Conservation (phyloP, 1,140 invertebrate species). For the Cyclina sinensis region DNA sequence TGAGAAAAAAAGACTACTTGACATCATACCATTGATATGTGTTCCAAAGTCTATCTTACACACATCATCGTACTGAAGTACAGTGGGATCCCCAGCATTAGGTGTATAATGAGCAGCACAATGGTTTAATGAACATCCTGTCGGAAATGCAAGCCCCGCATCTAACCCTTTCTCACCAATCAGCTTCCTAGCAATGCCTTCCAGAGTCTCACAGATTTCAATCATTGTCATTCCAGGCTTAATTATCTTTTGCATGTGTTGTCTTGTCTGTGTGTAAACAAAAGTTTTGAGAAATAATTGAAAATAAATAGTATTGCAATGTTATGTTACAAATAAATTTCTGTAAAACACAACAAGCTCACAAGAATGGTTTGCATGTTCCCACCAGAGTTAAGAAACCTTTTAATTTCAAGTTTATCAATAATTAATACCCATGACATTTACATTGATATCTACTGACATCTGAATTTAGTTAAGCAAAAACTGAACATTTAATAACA, state of each 20-base stretch:
- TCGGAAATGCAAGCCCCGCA: conserved; percentile 99
- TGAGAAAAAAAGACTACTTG: too few relatives aligned
- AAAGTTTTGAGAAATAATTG: too few relatives aligned
- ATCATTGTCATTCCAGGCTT: conserved; percentile 99
- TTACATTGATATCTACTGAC: too few relatives aligned
- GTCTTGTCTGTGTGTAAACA: conserved; percentile 90
- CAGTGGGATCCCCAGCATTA: conserved; percentile 98
- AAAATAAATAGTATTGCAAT: too few relatives aligned
- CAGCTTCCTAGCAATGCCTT: conserved; percentile 95
- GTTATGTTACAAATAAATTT: too few relatives aligned
- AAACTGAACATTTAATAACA: too few relatives aligned
- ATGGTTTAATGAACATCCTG: conserved; percentile 99
- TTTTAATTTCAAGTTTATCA: too few relatives aligned
- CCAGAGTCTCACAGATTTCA: conserved; percentile 98
- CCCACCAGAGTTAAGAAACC: too few relatives aligned
- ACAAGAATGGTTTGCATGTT: too few relatives aligned
- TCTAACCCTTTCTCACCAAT: conserved; percentile 98
- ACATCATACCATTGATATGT: conserved; percentile 95
- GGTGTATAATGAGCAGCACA: conserved; percentile 99
- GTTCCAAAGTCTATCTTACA: conserved; percentile 99
- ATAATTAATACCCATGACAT: too few relatives aligned
- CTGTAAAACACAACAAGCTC: too few relatives aligned
- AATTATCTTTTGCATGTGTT: conserved; percentile 96
- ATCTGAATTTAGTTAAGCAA: too few relatives aligned
- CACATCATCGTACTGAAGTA: conserved; percentile 98